Base-by-base conservation (phyloP, 2,113 vertebrate genomes). In the Gadus chalcogrammus region DNA sequence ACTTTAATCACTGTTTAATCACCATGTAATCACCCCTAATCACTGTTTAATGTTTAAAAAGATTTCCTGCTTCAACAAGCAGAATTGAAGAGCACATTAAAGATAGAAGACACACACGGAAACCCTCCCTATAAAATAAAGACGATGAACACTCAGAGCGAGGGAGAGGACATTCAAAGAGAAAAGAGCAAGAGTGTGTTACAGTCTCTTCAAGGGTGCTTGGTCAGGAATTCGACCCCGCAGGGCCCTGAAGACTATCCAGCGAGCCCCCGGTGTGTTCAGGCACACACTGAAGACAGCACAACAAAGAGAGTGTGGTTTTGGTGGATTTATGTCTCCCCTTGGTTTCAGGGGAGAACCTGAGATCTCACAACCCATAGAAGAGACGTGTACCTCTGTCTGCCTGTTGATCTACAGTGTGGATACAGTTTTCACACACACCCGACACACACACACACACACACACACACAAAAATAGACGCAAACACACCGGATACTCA, bases 311-410 rank as follows among this genome's bases (percentile, higher is more conserved):
- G 71, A 15, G 28, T 8, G 64, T 73, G 38, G 70, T 84, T 86
- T 84, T 22, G 7, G 64, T 73, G 38, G 72, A 85, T 86, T 84
- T 76, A 84, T 86, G 78, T 28, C 58, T 63, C 60, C n/a, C 6
- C 75, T 80, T 79, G 78, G 75, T 79, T 82, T 78, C 20, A 84
- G 77, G 78, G 73, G 61, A 77, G 73, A 83, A 79, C 48, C 67
- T 35, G 73, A 81, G 78, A 75, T 17, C 16, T 38, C 31, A 48
- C 20, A 18, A 22, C 58, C 75, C 58, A 13, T 5, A 12, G 56
- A 55, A 70, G 74, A 76, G 61, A 68, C 63, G 56, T 68, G 62
- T 63, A 15, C 24, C 38, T 68, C 74, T 67, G 70, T 35, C 31
- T 58, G 67, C 58, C 31, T 67, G 55, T 52, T 65, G 67, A 79